Conservation (phyloP, 1,140 invertebrate genomes). For the Parapsyche elsis region DNA sequence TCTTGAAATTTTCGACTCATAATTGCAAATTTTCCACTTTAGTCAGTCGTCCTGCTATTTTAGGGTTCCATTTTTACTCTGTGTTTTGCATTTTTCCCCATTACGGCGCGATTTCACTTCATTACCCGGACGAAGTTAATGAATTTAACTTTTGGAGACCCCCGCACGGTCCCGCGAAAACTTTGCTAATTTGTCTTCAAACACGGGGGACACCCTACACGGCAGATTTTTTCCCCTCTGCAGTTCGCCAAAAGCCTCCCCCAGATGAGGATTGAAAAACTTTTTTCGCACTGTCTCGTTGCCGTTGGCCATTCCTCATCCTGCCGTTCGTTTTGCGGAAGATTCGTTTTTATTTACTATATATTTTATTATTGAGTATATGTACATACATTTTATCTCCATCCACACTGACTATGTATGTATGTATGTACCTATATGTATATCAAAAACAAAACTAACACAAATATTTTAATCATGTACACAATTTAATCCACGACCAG, state of each 20-base stretch:
- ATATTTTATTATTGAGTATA: not conserved
- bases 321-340: not conserved
- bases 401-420: too few relatives aligned
- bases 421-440: too few relatives aligned
- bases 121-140: conserved; percentile 28
- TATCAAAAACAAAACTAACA: too few relatives aligned
- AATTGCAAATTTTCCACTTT: too few relatives aligned
- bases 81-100: conserved; percentile 21
- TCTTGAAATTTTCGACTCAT: too few relatives aligned
- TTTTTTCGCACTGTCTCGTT: conserved; percentile 11
- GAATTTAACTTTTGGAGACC: conserved; percentile 28
- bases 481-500: too few relatives aligned
- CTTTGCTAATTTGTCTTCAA: conserved; percentile 32
- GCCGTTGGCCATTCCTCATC: conserved; percentile 10
- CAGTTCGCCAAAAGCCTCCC: not conserved
- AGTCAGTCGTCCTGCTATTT: too few relatives aligned
- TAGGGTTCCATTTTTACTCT: not conserved
- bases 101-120: conserved; percentile 22
- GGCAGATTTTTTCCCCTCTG: not conserved
- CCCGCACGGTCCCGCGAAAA: conserved; percentile 4
- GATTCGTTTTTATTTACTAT: conserved; percentile 5
- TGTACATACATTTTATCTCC: too few relatives aligned
- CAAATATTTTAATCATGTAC: too few relatives aligned
- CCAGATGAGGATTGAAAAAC: conserved; percentile 7
- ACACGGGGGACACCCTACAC: conserved; percentile 16